Base-by-base conservation (phyloP, 92 coral and sea anemone species). In the Epizoanthus rinbou region DNA sequence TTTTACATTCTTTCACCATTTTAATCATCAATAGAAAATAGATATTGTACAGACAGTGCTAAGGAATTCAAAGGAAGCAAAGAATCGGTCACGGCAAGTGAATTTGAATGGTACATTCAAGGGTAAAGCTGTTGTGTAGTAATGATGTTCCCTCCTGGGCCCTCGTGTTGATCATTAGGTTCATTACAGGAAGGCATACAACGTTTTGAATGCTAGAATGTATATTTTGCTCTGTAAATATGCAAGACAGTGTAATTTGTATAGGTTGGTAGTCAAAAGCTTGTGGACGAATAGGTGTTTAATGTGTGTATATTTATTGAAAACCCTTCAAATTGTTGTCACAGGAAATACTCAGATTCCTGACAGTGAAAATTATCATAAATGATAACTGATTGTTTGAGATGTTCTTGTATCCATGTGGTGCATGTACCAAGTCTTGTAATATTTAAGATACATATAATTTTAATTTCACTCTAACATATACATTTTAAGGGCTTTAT, bases 221-320 rank as follows among this genome's bases (percentile, higher is more conserved):
- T 35, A 78, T 22, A 57, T 60, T 60, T 62, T 47, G 69, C 13
- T 76, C n/a, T 62, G 82, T 39, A 78, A 60, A 22, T 78, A 75
- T 54, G 35, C 57, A 60, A 19, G 31, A 28, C 31, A 28, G 59
- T 16, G 21, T 78, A 7, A 9, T 78, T 39, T 70, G 82, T 78
- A 24, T 9, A 62, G 82, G 50, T 21, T 37, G 57, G 82, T 41
- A 59, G 82, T 78, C 11, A 33, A 33, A 31, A 59, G 82, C 64
- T 39, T 37, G 70, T 78, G 59, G 52, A 45, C 71, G 23, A 60
- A 23, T 39, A 39, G 13, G 31, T 62, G 70, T 41, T 78, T 35
- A 78, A 62, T 78, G 8, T 57, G 64, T 62, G 82, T 78, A 78
- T 78, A 78, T 78, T 78, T 78, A 78, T 78, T 78, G 82, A 41